A percentile compares a stretch with the other conserved stretches of the same genome.
Conservation (phyloP, 2,797 vertebrate species). For the Myoxocephalus aenaeus region DNA sequence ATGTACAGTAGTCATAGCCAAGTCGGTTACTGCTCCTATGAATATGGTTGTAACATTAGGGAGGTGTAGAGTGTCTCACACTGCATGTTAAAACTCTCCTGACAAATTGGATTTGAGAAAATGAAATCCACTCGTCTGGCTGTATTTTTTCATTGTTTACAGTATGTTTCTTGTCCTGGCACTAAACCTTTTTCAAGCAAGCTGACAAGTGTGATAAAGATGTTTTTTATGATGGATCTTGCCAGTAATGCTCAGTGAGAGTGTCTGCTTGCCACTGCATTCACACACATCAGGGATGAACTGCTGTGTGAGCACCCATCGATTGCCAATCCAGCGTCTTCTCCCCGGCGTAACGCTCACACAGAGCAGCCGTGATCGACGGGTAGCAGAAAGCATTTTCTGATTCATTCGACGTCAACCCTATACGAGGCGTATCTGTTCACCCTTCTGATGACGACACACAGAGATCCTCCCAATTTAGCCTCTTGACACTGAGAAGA, state of each 20-base stretch:
- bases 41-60: not conserved
- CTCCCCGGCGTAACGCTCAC: constrained; percentile 11
- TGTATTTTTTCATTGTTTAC: not conserved
- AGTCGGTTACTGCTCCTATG: not conserved
- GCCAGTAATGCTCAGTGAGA: constrained; percentile 27
- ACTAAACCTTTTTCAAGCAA: not conserved
- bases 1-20: not conserved
- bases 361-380: constrained; percentile 48
- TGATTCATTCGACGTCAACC: constrained; percentile 59
- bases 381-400: constrained; percentile 55
- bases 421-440: constrained; percentile 31
- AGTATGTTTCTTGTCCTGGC: not conserved
- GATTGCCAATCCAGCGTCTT: constrained; percentile 52
- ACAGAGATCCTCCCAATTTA: constrained; percentile 35
- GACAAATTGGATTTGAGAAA: not conserved
- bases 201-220: constrained; percentile 19
- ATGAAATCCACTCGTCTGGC: not conserved
- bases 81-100: not conserved
- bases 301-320: constrained; percentile 51
- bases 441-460: constrained; percentile 40
- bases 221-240: constrained; percentile 17
- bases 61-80: constrained; percentile 1
- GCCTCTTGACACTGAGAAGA: constrained; percentile 57
- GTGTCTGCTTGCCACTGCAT: constrained; percentile 12
- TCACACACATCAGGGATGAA: constrained; percentile 31